phyloP scores from a whole-genome alignment of 2,113 vertebrate genomes.

The Pundamilia nyererei region DNA sequence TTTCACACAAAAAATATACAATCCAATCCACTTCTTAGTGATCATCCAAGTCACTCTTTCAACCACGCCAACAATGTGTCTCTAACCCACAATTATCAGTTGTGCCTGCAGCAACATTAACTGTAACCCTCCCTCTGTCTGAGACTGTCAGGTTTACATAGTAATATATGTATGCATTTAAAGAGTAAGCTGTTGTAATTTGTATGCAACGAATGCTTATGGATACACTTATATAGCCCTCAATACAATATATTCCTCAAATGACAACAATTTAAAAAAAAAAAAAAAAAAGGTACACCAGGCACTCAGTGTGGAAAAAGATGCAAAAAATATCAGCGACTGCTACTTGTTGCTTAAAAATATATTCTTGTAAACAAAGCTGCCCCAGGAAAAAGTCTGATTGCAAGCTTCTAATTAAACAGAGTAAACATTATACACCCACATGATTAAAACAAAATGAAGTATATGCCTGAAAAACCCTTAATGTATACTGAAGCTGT shows the following conservation, averaged over 20 bases:
- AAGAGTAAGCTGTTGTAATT: not conserved
- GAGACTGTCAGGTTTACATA: not conserved
- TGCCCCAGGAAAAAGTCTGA: not conserved
- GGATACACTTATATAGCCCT: slow-evolving; percentile 18
- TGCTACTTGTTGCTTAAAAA: slow-evolving; percentile 10
- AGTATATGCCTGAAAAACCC: slow-evolving; percentile 5
- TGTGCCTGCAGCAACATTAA: not conserved
- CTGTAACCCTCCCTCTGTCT: not conserved
- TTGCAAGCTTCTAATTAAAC: slow-evolving; percentile 17
- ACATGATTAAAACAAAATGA: not conserved
- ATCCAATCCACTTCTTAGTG: slow-evolving; percentile 18
- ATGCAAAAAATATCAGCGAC: not conserved
- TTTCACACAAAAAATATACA: slow-evolving; percentile 59
- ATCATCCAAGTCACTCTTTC: slow-evolving; percentile 9
- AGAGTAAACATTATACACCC: slow-evolving; percentile 58
- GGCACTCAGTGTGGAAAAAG: not conserved
- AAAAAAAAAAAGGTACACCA: not conserved
- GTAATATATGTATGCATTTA: not conserved
- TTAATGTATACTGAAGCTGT: not conserved
- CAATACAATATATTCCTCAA: slow-evolving; percentile 45
- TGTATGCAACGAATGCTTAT: not conserved
- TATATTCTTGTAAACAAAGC: slow-evolving; percentile 16
- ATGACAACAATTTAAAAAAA: not conserved
- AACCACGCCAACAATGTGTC: not conserved
- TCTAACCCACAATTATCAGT: not conserved